Evolutionary conservation across 2,113 vertebrate genomes (phyloP), one percentile per base, ranked within the genome.

Genomic region (Galemys pyrenaicus): DNA sequence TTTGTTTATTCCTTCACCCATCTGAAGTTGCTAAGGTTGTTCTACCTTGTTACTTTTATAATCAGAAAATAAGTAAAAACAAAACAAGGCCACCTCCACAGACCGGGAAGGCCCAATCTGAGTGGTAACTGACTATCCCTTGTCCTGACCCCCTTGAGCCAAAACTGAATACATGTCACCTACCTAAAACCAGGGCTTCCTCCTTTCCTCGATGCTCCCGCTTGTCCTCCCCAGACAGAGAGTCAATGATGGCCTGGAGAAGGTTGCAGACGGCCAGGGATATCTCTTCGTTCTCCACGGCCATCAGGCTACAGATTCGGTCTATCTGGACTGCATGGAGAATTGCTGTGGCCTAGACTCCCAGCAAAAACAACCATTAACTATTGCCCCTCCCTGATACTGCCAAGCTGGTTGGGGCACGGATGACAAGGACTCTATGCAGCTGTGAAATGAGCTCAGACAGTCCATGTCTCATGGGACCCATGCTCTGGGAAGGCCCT

Each of bases 231-330:
- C 98, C 99, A 67, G 99, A 98, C 91, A 99, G 97, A 51, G 99
- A 99, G 93, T 99, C 99, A 0, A 98, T 99, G 97, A 99, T 97
- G 94, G 98, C 98, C 97, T 99, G 99, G 97, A 99, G 98, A 89
- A 99, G 98, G 97, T 98, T 99, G 96, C 99, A 99, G 89, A 99
- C 97, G 3, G 99, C 99, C 97, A 99, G 94, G 1, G 99, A 98
- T 64, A 99, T 98, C 96, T 99, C 99, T 86, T 99, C 99, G 0
- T 99, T 98, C 96, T 99, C 98, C 44, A 98, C 62, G 0, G 99
- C 99, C 99, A 99, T 99, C 97, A 99, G 98, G 97, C 98, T 98
- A 92, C 99, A 99, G 62, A 99, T 97, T 70, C 97, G 99, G 91
- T 99, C 98, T 4, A 99, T 96, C 46, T 98, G 98, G 82, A 99